A percentile compares a stretch with the other conserved stretches of the same genome.
These are phyloP conservation scores for Epinephelus moara DNA, from an alignment of 2,113 vertebrate genomes.

Conservation along the genomic window DNA sequence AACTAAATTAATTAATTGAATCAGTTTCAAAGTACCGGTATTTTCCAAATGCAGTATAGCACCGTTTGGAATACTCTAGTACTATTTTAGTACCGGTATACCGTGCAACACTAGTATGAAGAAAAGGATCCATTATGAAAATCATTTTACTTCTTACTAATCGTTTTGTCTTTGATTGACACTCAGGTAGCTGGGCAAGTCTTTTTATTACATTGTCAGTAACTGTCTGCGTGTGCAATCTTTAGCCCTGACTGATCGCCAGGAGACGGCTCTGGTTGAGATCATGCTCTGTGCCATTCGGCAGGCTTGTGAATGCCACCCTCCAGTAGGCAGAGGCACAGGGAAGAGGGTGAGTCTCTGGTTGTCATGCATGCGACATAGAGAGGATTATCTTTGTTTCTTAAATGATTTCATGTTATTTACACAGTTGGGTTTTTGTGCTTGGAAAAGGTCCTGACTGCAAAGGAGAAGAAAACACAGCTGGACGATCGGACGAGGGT, in stretches of 20 bases:
- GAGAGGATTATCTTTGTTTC: background rate
- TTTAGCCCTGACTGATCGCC: conserved; percentile 92
- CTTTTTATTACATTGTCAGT: background rate
- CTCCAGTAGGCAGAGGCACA: conserved; percentile 94
- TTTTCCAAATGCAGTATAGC: too few species aligned
- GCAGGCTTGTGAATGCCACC: conserved; percentile 96
- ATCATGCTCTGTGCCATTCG: conserved; percentile 97
- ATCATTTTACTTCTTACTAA: background rate
- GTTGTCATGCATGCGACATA: background rate
- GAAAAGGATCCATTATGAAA: background rate
- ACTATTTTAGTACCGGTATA: too few species aligned
- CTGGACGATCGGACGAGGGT: conserved; percentile 95
- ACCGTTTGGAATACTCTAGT: too few species aligned
- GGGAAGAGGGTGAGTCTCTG: conserved; percentile 90
- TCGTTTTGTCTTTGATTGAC: background rate
- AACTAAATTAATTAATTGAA: too few species aligned
- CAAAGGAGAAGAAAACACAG: conserved; percentile 97
- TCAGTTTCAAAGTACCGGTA: too few species aligned
- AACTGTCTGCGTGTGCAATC: conserved; percentile 31
- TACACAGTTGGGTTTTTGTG: conserved; percentile 23
- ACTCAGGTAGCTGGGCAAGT: background rate
- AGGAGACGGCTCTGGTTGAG: conserved; percentile 96
- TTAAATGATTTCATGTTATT: conserved; percentile 7
- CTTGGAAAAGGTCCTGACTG: conserved; percentile 89
- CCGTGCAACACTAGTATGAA: background rate